A percentile compares a stretch with the other conserved stretches of the same genome.
Evolutionary conservation across 1,140 invertebrate genomes (phyloP).

Genomic region (Trichonephila clavata): DNA sequence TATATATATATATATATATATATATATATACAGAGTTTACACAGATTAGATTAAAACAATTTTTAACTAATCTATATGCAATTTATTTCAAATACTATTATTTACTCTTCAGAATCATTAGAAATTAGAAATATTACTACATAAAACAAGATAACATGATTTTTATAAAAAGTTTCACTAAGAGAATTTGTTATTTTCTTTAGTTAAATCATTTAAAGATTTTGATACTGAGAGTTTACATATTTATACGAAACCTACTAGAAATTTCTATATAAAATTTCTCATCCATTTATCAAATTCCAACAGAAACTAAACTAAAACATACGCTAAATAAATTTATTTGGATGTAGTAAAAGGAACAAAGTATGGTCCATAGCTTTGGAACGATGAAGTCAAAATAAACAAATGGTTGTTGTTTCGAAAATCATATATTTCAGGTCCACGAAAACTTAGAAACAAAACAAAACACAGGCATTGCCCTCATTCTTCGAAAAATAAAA

Average conservation of each 20-base stretch:
- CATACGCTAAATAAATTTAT: neutral
- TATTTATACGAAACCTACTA: neutral
- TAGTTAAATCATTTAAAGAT: neutral
- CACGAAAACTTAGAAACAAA: neutral
- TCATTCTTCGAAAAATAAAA: no score
- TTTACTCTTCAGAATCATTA: no score
- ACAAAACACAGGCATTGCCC: no score
- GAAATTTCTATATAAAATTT: neutral
- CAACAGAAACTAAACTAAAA: neutral
- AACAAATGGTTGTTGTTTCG: neutral
- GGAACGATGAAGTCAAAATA: neutral
- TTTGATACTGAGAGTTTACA: fast-evolving
- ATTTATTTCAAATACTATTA: no score
- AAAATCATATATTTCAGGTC: neutral
- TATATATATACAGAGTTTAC: no score
- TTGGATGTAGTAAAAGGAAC: neutral
- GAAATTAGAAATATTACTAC: no score
- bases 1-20: no score
- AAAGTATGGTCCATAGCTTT: neutral
- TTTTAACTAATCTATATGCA: no score
- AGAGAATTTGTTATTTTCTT: neutral
- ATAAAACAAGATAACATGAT: neutral
- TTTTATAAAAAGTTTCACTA: neutral
- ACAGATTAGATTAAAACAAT: no score
- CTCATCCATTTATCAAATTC: neutral